Base-by-base conservation (phyloP, 1,140 invertebrate species). In the Drusus annulatus region DNA sequence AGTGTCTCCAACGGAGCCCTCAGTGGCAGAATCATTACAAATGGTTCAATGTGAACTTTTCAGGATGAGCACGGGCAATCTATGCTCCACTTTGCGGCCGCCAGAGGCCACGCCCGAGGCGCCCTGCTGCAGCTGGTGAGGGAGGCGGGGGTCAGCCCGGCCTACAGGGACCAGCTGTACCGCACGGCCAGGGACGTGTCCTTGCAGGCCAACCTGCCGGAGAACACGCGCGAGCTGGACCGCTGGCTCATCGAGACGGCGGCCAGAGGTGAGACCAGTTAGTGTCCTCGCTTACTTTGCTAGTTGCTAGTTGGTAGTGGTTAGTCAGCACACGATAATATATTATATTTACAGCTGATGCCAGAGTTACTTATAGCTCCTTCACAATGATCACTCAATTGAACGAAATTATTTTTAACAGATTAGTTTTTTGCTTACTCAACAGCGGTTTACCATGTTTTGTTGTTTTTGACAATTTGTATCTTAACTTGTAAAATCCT, bases 11-110 rank as follows among this genome's bases (percentile, higher is more conserved):
- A 45, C 8, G 1, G 13, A 45, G 10, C 36, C 7, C 36, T 45
- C 31, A 36, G 31, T 8, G 31, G 0, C 31, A 36, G 8, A 36
- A 36, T 0, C 31, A 3, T 3, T 36, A 36, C 31, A 2, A 8
- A 36, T 36, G 31, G 31, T 7, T 36, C 31, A 36, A 36, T 36
- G 0, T 36, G 0, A 28, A 28, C n/a, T 36, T 45, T 60, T 19
- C 13, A 95, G 94, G 96, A 97, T 84, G 95, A 97, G 85, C 94
- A 96, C 82, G 96, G 96, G 0, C 95, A 97, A 86, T 96, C 93
- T 60, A 94, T 96, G 90, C 87, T 97, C n/a, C 96, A 98, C 87
- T 96, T 96, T 87, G 95, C 96, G 1, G 95, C 95, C 0, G 93
- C 94, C 0, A 91, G 95, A 19, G 91, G 94, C 0, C 95, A 96